phyloP scores from a whole-genome alignment of 2,113 vertebrate species.

The Lagopus muta region DNA sequence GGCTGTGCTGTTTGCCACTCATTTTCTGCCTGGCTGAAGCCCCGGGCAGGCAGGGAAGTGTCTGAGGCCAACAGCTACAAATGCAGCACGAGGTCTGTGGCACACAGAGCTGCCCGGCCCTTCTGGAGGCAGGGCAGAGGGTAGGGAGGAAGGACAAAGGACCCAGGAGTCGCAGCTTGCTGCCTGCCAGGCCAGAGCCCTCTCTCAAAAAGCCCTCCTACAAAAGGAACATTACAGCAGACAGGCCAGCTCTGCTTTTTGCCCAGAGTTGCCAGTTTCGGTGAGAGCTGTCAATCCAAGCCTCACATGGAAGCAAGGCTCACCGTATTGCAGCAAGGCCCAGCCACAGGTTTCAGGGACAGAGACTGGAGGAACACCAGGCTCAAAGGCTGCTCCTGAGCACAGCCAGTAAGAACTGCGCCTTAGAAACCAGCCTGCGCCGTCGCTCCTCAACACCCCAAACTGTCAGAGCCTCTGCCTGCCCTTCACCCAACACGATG shows the following conservation, averaged over 20 bases:
- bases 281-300: not conserved
- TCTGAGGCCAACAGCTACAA: not conserved
- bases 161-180: not conserved
- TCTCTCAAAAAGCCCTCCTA: not conserved
- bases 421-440: not conserved
- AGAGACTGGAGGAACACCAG: not conserved
- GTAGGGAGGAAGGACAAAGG: not conserved
- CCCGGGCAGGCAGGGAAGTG: not conserved
- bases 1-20: not conserved
- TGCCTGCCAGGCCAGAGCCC: not conserved
- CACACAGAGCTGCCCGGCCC: not conserved
- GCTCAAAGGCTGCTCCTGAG: not conserved
- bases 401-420: not conserved
- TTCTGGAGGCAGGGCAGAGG: accelerated
- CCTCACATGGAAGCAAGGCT: not conserved
- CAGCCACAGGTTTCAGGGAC: not conserved
- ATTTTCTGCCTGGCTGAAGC: not conserved
- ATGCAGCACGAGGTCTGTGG: accelerated
- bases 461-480: not conserved
- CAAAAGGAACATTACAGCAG: not conserved
- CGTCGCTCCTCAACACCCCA: not conserved
- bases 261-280: accelerated
- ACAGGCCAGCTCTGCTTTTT: not conserved
- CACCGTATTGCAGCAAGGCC: not conserved
- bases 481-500: not conserved